Conservation (phyloP, 2,797 vertebrate species). For the Phalanger gymnotis region DNA sequence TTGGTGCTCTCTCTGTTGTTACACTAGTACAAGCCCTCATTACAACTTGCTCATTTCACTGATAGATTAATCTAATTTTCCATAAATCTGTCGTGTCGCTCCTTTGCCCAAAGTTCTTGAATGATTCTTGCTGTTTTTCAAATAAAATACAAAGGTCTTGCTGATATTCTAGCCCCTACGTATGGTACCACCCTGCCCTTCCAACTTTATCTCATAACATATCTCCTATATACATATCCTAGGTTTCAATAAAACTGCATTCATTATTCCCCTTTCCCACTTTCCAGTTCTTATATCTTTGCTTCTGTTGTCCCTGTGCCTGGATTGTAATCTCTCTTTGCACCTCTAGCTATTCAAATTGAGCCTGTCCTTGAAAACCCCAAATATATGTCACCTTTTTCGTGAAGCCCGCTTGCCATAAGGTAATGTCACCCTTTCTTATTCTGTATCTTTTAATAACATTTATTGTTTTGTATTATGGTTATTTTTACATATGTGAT, state of each 20-base stretch:
- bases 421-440: not conserved
- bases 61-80: not conserved
- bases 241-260: not conserved
- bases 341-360: not conserved
- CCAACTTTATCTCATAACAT: not conserved
- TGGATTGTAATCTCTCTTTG: not conserved
- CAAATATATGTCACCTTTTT: not conserved
- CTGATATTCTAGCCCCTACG: not conserved
- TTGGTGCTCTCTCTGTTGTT: not conserved
- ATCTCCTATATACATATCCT: not conserved
- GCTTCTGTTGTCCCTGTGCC: not conserved
- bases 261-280: not conserved
- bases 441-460: not conserved
- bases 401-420: not conserved
- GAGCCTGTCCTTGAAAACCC: not conserved
- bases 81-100: not conserved
- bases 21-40: not conserved
- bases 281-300: not conserved
- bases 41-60: not conserved
- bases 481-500: not conserved
- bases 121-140: not conserved
- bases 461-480: not conserved
- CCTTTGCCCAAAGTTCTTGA: not conserved
- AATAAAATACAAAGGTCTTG: not conserved
- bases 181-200: not conserved